phyloP scores from a whole-genome alignment of 2,797 vertebrate species.

The Phylloscopus collybita region DNA sequence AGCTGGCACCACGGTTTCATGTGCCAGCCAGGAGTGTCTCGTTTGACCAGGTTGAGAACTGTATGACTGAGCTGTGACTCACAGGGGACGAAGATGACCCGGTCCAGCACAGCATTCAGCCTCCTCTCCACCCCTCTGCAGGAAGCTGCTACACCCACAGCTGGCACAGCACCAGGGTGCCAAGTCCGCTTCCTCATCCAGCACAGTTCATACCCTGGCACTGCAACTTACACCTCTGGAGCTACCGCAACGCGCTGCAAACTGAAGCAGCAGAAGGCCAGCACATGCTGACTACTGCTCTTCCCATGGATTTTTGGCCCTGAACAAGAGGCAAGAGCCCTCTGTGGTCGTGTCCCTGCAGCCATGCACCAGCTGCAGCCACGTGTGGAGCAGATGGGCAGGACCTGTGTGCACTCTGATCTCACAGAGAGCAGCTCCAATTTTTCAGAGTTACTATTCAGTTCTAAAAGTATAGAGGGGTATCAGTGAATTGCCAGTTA shows the following conservation, averaged over 20 bases:
- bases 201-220: not conserved
- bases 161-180: not conserved
- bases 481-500: not conserved
- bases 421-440: not conserved
- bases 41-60: conserved; percentile 1
- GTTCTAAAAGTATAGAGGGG: not conserved
- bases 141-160: conserved; percentile 30
- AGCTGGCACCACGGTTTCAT: not conserved
- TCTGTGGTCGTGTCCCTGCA: not conserved
- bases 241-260: not conserved
- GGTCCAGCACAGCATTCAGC: not conserved
- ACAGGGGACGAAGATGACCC: not conserved
- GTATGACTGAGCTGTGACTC: conserved; percentile 25
- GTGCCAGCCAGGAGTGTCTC: not conserved
- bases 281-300: not conserved
- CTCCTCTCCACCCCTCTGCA: not conserved
- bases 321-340: not conserved
- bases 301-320: rapidly evolving
- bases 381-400: rapidly evolving
- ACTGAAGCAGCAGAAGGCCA: not conserved
- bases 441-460: not conserved
- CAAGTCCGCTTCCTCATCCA: not conserved
- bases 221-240: not conserved
- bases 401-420: not conserved
- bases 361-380: not conserved